phyloP scores from a whole-genome alignment of 2,113 vertebrate genomes.

The Python bivittatus region DNA sequence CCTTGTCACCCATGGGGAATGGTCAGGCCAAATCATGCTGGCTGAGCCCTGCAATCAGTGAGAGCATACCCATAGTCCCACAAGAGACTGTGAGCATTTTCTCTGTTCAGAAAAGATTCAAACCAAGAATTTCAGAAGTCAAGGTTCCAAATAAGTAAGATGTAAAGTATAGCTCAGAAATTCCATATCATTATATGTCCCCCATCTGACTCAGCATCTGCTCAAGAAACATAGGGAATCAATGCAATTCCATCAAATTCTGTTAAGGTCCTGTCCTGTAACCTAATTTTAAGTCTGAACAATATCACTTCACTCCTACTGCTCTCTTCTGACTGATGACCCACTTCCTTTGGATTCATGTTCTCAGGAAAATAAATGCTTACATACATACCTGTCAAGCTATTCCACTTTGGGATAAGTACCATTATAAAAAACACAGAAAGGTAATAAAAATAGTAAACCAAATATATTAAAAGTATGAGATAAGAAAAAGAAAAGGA shows the following conservation, averaged over 20 bases:
- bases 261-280: neutral
- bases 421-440: neutral
- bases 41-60: too few relatives aligned
- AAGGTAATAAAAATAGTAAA: neutral
- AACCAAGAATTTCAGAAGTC: neutral
- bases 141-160: neutral
- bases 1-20: neutral
- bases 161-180: neutral
- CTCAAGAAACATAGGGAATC: neutral
- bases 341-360: neutral
- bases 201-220: neutral
- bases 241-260: neutral
- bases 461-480: neutral
- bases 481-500: too few relatives aligned
- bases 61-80: neutral
- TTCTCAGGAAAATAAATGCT: neutral
- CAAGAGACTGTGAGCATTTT: neutral
- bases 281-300: neutral
- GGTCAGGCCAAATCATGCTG: neutral
- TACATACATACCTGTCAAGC: neutral
- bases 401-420: neutral
- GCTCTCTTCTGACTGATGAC: neutral
- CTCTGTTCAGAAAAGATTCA: neutral
- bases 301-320: neutral
- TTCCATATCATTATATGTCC: neutral